Conservation (phyloP, 2,888 invertebrate genomes). For the Lucinisca nassula region DNA sequence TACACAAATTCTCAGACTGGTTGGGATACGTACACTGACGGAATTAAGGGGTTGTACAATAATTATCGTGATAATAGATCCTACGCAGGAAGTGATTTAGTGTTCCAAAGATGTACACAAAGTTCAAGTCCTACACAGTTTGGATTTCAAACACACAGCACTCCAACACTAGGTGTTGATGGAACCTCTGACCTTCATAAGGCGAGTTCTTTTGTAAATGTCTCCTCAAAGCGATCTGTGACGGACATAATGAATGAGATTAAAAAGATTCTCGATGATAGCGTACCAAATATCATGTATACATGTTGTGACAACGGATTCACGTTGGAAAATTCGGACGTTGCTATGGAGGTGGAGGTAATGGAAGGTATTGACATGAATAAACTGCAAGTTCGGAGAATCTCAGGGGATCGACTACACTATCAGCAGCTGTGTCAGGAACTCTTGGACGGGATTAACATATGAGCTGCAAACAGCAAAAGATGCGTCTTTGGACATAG, state of each 20-base stretch:
- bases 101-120: slow-evolving; percentile 36
- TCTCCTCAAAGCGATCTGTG: slow-evolving; percentile 77
- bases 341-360: slow-evolving; percentile 84
- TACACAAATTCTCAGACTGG: slow-evolving; percentile 36
- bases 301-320: slow-evolving; percentile 82
- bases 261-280: slow-evolving; percentile 79
- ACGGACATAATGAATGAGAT: slow-evolving; percentile 81
- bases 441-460: slow-evolving; percentile 81
- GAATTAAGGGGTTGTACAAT: slow-evolving; percentile 52
- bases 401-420: slow-evolving; percentile 83
- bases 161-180: slow-evolving; percentile 28
- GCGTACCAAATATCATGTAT: slow-evolving; percentile 79
- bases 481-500: too few species aligned
- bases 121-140: slow-evolving; percentile 49
- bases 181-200: slow-evolving; percentile 50
- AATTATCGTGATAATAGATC: slow-evolving; percentile 31
- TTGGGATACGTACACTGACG: slow-evolving; percentile 50
- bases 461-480: slow-evolving; percentile 35
- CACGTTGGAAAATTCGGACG: slow-evolving; percentile 78
- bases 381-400: slow-evolving; percentile 82
- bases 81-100: slow-evolving; percentile 46
- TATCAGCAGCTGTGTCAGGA: slow-evolving; percentile 83
- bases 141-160: slow-evolving; percentile 15
- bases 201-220: slow-evolving; percentile 66
- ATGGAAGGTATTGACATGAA: slow-evolving; percentile 78